A percentile compares a stretch with the other conserved stretches of the same genome.
These are phyloP conservation scores for Karalla daura DNA, from an alignment of 2,797 vertebrate genomes.

Conservation along the genomic window DNA sequence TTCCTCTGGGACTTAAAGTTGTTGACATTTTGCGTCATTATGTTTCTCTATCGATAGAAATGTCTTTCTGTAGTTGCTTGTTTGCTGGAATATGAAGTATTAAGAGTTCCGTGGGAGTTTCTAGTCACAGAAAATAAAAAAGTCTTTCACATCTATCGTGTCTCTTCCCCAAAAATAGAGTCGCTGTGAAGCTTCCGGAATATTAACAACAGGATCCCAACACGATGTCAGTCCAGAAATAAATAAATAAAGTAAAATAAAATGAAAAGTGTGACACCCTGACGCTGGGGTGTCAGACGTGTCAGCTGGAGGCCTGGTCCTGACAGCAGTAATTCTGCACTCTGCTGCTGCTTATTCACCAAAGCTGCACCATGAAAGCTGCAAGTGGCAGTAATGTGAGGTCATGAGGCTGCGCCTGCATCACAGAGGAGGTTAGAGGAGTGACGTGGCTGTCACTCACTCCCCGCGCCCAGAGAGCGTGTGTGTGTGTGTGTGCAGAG, in stretches of 20 bases:
- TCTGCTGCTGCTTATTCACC: not conserved
- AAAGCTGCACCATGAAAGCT: not conserved
- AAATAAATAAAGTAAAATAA: constrained; percentile 23
- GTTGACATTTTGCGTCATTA: too few species aligned
- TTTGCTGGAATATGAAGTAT: too few species aligned
- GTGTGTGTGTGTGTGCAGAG: not conserved
- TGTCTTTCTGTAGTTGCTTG: too few species aligned
- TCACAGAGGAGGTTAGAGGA: not conserved
- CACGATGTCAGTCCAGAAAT: constrained; percentile 16
- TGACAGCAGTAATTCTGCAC: constrained; percentile 28
- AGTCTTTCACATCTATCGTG: not conserved
- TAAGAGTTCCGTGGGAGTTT: not conserved
- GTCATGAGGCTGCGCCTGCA: too few species aligned
- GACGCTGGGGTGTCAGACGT: constrained; percentile 54
- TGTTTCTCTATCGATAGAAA: too few species aligned
- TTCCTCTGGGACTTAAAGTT: too few species aligned
- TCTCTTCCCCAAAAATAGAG: not conserved
- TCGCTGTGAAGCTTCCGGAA: not conserved
- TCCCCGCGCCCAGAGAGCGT: not conserved
- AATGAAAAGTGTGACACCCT: too few species aligned
- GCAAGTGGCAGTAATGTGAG: too few species aligned
- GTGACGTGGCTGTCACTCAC: not conserved
- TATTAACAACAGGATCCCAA: not conserved
- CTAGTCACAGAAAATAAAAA: too few species aligned
- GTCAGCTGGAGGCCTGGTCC: constrained; percentile 39